phyloP scores from a whole-genome alignment of 2,113 vertebrate species.

The Pseudorectes ferrugineus region DNA sequence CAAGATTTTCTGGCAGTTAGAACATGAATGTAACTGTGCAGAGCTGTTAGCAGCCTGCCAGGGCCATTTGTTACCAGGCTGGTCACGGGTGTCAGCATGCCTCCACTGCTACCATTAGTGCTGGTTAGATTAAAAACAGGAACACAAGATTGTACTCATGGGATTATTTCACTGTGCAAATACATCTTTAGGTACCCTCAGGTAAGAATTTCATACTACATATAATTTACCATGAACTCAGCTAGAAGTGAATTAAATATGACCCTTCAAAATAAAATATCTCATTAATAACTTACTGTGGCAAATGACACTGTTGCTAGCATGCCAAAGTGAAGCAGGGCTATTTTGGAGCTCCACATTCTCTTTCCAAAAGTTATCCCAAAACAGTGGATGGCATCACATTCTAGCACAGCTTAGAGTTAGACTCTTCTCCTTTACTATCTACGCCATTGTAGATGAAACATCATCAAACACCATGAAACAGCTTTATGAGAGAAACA shows the following conservation, averaged over 20 bases:
- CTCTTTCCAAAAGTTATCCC: neutral
- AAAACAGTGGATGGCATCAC: neutral
- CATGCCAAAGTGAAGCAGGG: neutral
- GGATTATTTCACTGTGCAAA: neutral
- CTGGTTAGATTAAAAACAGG: neutral
- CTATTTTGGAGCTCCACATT: neutral
- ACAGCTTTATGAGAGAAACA: neutral
- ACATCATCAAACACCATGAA: neutral
- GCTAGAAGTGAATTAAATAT: neutral
- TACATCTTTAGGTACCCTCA: neutral
- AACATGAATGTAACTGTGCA: neutral
- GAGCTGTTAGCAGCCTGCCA: neutral
- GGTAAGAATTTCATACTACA: neutral
- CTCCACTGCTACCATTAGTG: neutral
- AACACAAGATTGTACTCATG: neutral
- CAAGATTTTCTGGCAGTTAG: neutral
- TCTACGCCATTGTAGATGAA: neutral
- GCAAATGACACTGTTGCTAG: neutral
- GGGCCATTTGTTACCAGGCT: neutral
- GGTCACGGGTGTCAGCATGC: neutral
- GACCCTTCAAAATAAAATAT: neutral
- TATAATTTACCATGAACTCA: neutral
- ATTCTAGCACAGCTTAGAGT: neutral
- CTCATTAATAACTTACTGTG: neutral
- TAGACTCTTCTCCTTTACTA: neutral